Evolutionary conservation across 2,113 vertebrate genomes (phyloP).

Genomic region (Macrotis lagotis): DNA sequence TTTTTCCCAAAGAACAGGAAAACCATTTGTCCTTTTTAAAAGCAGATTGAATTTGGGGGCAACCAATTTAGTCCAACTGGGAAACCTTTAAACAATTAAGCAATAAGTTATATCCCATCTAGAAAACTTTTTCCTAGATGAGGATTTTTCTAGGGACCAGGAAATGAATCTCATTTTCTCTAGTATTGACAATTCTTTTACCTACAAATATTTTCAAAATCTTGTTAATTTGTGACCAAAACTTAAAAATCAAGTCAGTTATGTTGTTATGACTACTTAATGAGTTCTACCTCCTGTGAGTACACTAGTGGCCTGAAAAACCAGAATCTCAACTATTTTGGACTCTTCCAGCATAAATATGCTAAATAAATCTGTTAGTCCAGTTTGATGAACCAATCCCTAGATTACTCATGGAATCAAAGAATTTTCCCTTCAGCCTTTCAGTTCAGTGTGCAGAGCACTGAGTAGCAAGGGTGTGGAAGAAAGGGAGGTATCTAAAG

Average conservation of each 20-base stretch:
- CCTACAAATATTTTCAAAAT: neutral
- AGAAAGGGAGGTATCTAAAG: neutral
- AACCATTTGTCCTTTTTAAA: neutral
- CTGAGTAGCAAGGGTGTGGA: neutral
- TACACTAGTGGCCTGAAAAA: constrained; percentile 30
- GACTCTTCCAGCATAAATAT: constrained; percentile 38
- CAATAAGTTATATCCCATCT: neutral
- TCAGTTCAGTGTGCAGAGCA: neutral
- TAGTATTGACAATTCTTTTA: constrained; percentile 25
- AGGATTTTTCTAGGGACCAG: constrained; percentile 25
- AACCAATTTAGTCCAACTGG: constrained; percentile 21
- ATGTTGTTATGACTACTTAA: constrained; percentile 49
- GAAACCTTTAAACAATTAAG: constrained; percentile 50
- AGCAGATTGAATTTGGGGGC: constrained; percentile 44
- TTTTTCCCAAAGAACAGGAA: constrained; percentile 31
- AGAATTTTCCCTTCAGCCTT: neutral
- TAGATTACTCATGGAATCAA: neutral
- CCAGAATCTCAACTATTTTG: constrained; percentile 14
- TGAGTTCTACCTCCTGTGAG: constrained; percentile 43
- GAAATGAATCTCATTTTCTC: constrained; percentile 35
- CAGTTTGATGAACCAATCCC: neutral
- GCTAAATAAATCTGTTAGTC: neutral
- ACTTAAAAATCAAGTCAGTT: constrained; percentile 34
- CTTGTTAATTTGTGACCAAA: constrained; percentile 30
- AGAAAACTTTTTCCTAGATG: constrained; percentile 44